Conservation (phyloP, 2,113 vertebrate genomes). For the Anhinga rufa region DNA sequence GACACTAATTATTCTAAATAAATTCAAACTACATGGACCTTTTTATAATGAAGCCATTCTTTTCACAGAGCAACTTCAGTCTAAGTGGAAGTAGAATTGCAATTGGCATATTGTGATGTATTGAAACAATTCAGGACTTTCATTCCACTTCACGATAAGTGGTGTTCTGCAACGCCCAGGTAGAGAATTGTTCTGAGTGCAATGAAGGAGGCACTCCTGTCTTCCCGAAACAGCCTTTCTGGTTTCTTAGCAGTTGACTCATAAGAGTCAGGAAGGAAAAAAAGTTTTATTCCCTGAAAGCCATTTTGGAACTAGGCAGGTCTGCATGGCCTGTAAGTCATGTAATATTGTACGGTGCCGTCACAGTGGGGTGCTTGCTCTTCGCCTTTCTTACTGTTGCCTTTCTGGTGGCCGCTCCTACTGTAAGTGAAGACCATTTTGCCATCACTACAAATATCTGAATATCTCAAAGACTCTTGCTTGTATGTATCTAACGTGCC, state of each 20-base stretch:
- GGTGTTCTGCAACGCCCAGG: not conserved
- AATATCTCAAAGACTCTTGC: not conserved
- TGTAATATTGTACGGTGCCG: rapidly evolving
- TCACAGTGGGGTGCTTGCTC: not conserved
- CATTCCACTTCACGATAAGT: not conserved
- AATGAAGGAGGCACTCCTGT: not conserved
- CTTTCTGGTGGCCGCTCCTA: not conserved
- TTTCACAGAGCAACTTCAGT: not conserved
- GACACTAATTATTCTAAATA: conserved; percentile 38
- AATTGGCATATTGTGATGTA: conserved; percentile 1
- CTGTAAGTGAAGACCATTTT: not conserved
- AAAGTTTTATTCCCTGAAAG: not conserved
- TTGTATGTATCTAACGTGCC: not conserved
- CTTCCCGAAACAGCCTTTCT: not conserved
- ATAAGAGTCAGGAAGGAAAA: not conserved
- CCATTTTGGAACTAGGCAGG: not conserved
- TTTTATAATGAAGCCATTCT: conserved; percentile 25
- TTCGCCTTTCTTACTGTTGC: not conserved
- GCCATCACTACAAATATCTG: not conserved
- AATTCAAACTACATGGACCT: not conserved
- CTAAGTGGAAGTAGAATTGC: not conserved
- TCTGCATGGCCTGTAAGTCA: not conserved
- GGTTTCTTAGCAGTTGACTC: not conserved
- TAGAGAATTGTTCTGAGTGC: not conserved
- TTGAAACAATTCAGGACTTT: not conserved